Conservation (phyloP, 2,113 vertebrate species). For the Columba livia region DNA sequence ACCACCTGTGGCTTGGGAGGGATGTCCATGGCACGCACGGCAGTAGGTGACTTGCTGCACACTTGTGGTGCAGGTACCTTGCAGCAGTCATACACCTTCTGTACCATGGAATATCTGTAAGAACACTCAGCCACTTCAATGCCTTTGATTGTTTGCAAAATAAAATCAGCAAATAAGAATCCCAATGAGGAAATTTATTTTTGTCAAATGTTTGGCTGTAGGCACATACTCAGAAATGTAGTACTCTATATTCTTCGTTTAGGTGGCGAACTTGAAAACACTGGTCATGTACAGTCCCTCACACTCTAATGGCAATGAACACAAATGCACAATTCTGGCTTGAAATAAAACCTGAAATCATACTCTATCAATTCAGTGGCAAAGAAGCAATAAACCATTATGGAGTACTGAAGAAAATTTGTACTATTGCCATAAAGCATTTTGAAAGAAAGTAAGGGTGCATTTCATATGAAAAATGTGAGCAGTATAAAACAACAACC, state of each 20-base stretch:
- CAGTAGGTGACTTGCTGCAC: accelerated
- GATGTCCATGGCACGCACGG: background rate
- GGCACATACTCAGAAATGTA: background rate
- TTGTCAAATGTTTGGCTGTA: background rate
- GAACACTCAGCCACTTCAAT: background rate
- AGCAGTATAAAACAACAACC: background rate
- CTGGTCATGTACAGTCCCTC: background rate
- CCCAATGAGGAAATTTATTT: background rate
- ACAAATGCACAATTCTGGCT: background rate
- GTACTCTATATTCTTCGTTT: background rate
- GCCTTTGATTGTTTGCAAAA: background rate
- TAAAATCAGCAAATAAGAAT: background rate
- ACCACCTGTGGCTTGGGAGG: background rate
- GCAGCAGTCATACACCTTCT: background rate
- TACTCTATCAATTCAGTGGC: background rate
- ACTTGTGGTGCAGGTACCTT: background rate
- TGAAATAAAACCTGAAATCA: background rate
- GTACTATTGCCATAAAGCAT: background rate
- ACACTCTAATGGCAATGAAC: background rate
- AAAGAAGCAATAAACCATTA: background rate
- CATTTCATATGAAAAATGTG: background rate
- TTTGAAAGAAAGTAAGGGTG: background rate
- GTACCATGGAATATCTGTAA: too few relatives aligned
- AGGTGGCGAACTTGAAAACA: background rate
- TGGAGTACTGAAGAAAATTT: background rate